Evolutionary conservation across 2,797 vertebrate genomes (phyloP).

Genomic region (Vespertilio murinus): DNA sequence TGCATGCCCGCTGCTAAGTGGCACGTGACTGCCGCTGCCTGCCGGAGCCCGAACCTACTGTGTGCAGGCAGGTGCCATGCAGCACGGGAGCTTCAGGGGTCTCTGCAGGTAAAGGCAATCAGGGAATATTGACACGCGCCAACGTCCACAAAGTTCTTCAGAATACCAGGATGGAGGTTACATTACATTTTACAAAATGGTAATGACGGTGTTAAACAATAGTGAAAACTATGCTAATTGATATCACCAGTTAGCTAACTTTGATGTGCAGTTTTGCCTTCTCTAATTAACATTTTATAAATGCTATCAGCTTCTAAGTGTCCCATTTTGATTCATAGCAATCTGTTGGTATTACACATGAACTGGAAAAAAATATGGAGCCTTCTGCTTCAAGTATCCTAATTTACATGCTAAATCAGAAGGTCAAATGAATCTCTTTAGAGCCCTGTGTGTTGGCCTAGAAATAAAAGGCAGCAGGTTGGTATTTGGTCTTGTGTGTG

Average conservation of each 20-base stretch:
- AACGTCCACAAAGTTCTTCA: not conserved
- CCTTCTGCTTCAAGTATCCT: conserved; percentile 60
- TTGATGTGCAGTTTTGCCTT: conserved; percentile 27
- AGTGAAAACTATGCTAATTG: not conserved
- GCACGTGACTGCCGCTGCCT: not conserved
- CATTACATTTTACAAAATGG: not conserved
- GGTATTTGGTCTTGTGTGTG: not conserved
- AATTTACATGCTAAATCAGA: conserved; percentile 66
- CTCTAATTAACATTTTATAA: conserved; percentile 69
- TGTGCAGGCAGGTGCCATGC: not conserved
- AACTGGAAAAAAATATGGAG: conserved; percentile 67
- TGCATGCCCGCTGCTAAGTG: too few species aligned
- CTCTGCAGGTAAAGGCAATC: not conserved
- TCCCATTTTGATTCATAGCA: conserved; percentile 74
- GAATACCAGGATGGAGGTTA: not conserved
- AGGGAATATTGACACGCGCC: not conserved
- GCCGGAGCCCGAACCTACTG: not conserved
- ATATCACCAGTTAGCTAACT: conserved; percentile 24
- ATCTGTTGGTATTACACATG: conserved; percentile 57
- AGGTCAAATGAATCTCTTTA: conserved; percentile 68
- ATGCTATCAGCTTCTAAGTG: conserved; percentile 62
- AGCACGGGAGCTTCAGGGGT: not conserved
- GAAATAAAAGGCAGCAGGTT: conserved; percentile 43
- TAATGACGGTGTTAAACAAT: not conserved
- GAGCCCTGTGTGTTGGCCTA: conserved; percentile 18